Conservation (phyloP, 2,888 invertebrate genomes). For the Didymodactylos carnosus region DNA sequence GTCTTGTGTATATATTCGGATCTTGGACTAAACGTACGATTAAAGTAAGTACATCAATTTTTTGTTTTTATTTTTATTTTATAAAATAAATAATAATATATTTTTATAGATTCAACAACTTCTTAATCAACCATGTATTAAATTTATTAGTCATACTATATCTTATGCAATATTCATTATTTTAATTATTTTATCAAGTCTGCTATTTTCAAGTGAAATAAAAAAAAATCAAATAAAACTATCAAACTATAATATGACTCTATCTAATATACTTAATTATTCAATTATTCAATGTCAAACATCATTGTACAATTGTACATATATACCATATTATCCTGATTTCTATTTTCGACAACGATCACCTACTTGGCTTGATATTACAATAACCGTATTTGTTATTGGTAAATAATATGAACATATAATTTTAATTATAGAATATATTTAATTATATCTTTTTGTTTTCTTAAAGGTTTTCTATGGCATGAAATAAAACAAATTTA, state of each 20-base stretch:
- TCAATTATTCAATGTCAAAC: not conserved
- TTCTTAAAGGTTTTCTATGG: constrained; percentile 21
- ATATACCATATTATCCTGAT: not conserved
- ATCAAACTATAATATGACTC: not conserved
- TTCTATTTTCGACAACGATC: constrained; percentile 4
- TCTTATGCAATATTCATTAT: constrained; percentile 26
- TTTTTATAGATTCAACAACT: constrained; percentile 21
- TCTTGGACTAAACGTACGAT: constrained; percentile 25
- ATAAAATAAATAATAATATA: not conserved
- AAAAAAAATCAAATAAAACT: not conserved
- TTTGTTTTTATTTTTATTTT: not conserved
- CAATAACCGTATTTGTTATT: constrained; percentile 20
- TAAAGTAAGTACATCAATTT: constrained; percentile 21
- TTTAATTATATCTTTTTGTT: not conserved
- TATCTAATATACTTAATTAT: not conserved
- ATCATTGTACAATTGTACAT: not conserved
- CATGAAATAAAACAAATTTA: constrained; percentile 25
- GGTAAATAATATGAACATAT: constrained; percentile 19
- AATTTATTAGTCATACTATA: constrained; percentile 26
- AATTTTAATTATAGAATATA: not conserved
- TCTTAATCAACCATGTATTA: constrained; percentile 26
- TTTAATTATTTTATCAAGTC: constrained; percentile 21
- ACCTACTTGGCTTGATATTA: constrained; percentile 4
- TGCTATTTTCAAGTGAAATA: constrained; percentile 7
- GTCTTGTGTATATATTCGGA: constrained; percentile 22